Base-by-base conservation (phyloP, 2,113 vertebrate species). In the Nipponia nippon region DNA sequence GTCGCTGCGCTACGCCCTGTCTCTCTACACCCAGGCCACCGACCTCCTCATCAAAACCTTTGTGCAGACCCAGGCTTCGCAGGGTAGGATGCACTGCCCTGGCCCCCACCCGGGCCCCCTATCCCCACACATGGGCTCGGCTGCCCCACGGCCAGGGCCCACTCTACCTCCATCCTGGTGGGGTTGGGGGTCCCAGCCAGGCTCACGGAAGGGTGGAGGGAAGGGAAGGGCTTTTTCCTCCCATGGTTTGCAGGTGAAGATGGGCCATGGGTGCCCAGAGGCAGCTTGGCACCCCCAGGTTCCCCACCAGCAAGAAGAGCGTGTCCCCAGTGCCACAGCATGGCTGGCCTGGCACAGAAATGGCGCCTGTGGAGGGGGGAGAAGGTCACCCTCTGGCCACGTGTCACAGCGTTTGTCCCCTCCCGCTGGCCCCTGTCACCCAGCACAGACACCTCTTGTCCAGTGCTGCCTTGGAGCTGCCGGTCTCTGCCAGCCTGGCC, bases 31-130 rank as follows among this genome's bases (percentile, higher is more conserved):
- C 0, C 99, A 99, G 97, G 99, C 99, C 94, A 99, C 99, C 0
- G 99, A 99, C 97, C 99, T 99, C 94, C 99, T 99, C 92, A 99
- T 99, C 97, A 99, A 99, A 98, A 99, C 99, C 49, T 99, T 99
- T 25, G 99, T 99, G 95, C 99, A 99, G 97, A 99, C 99, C 1
- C 99, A 99, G 96, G 98, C 99, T 0, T 94, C 99, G 2, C 99
- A 99, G 98, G 99, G 99, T 99, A 98, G 97, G 95, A 40, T 5
- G 12, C 10, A 3, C 69, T 32, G 29, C 56, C 29, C 69, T 18
- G 56, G 13, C 6, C 9, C 26, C 58, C 8, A 3, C 10, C 25
- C 0, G 3, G 34, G 42, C 34, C 30, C 65, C 34, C 1, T 1
- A 7, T 18, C 46, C 38, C 61, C 34, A 4, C 19, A 13, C n/a